phyloP scores from a whole-genome alignment of 2,113 vertebrate species.

The Proteles cristata region DNA sequence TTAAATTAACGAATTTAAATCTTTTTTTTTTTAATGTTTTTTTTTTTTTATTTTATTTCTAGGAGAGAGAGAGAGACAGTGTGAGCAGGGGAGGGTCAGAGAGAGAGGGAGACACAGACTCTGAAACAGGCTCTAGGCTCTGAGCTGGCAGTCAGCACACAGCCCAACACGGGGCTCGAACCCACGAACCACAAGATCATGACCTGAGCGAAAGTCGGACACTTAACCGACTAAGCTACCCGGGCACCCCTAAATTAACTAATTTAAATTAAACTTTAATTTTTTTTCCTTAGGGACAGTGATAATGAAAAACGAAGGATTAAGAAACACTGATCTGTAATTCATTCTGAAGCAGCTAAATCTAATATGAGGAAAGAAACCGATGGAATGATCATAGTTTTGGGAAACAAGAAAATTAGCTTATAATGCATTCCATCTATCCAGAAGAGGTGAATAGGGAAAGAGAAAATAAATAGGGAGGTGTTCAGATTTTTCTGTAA shows the following conservation, averaged over 20 bases:
- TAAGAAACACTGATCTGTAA: background rate
- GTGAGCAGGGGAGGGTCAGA: too few relatives aligned
- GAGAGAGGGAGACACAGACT: too few relatives aligned
- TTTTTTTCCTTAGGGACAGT: background rate
- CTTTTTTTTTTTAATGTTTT: too few relatives aligned
- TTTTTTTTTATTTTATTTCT: too few relatives aligned
- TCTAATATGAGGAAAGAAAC: slow-evolving; percentile 35
- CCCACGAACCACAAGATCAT: too few relatives aligned
- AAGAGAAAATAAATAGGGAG: background rate
- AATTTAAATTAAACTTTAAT: background rate
- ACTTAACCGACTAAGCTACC: too few relatives aligned
- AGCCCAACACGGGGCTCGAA: too few relatives aligned
- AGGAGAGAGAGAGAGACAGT: too few relatives aligned
- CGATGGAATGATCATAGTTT: background rate
- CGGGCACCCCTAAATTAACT: slow-evolving; percentile 8
- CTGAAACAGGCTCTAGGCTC: too few relatives aligned
- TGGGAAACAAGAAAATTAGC: background rate
- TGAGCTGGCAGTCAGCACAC: too few relatives aligned
- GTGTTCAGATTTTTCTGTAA: background rate
- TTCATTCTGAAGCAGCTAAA: slow-evolving; percentile 43
- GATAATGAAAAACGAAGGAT: background rate
- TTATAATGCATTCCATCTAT: background rate
- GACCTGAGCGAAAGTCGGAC: too few relatives aligned
- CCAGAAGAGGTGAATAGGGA: background rate
- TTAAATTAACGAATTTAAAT: background rate